Conservation (phyloP, 2,888 invertebrate genomes). For the Portevinia maculata region DNA sequence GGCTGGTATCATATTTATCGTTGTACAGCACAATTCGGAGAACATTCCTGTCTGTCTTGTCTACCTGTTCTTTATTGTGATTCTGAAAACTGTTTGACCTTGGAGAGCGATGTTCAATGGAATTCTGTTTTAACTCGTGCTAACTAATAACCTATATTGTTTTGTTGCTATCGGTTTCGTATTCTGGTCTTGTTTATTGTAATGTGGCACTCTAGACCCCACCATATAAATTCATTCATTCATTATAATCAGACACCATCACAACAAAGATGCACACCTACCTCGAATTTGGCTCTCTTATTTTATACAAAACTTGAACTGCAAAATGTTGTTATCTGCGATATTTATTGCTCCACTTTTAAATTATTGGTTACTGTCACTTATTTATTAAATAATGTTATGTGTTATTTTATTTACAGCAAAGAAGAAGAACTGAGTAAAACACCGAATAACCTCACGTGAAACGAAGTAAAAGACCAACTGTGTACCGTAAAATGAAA, state of each 20-base stretch:
- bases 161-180: neutral
- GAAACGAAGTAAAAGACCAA: conserved; percentile 31
- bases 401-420: neutral
- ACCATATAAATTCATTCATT: neutral
- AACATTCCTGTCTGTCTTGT: too few relatives aligned
- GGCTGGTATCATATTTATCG: too few relatives aligned
- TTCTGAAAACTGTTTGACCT: conserved; percentile 22
- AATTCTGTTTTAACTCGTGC: conserved; percentile 20
- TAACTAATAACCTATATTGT: neutral
- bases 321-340: neutral
- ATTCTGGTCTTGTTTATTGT: neutral
- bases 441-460: conserved; percentile 30
- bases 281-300: too few relatives aligned
- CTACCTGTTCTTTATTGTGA: neutral
- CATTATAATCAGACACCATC: neutral
- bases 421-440: conserved; percentile 10
- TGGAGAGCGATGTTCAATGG: conserved; percentile 33
- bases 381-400: neutral
- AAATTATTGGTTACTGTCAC: conserved; percentile 9
- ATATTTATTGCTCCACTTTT: neutral
- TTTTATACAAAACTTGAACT: too few relatives aligned
- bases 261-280: conserved; percentile 15
- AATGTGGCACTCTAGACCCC: neutral
- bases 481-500: conserved; percentile 40
- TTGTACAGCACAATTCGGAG: too few relatives aligned